Evolutionary conservation across 2,888 invertebrate species (phyloP), one percentile per base, ranked within the genome.

Genomic region (Lasioglossum pauxillum): DNA sequence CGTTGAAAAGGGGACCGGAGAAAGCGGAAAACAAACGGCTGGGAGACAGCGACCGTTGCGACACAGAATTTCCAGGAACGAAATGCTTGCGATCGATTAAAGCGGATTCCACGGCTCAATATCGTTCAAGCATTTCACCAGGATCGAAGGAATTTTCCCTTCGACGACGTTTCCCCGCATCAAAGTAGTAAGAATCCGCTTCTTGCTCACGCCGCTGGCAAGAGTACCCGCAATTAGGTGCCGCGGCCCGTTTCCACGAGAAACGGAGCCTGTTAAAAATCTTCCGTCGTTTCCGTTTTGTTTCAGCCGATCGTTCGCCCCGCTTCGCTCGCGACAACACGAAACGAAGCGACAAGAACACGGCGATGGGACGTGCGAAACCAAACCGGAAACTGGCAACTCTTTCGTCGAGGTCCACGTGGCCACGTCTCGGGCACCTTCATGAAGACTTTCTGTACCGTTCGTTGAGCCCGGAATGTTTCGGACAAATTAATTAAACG

Each of bases 221-320:
- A 38, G 80, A 74, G 75, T 85, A 84, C 67, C 80, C 78, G 80
- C 80, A 84, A 84, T 86, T 84, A 85, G 74, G 83, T 53, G 69
- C 75, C 71, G 38, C 53, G 71, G 41, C 38, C 79, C 64, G 67
- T 80, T 84, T 85, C n/a, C 85, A 16, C 77, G 71, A 44, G 64
- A 64, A 81, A 49, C 64, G 77, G n/a, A 72, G 72, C 72, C 69
- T n/a, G 57, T 75, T 82, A 77, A 79, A 82, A 83, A 83, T 77
- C 71, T 77, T 46, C 72, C 80, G 53, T 38, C 72, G 74, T 85
- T 80, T 79, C 85, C 82, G 85, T 71, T 83, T 57, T 71, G 85
- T 71, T 80, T 57, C 69, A 44, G 10, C 64, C 53, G 44, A 57
- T 27, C 46, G 19, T 64, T 71, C 71, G 71, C 41, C 75, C 19